Evolutionary conservation across 2,113 vertebrate genomes (phyloP).

Genomic region (Manacus vitellinus): DNA sequence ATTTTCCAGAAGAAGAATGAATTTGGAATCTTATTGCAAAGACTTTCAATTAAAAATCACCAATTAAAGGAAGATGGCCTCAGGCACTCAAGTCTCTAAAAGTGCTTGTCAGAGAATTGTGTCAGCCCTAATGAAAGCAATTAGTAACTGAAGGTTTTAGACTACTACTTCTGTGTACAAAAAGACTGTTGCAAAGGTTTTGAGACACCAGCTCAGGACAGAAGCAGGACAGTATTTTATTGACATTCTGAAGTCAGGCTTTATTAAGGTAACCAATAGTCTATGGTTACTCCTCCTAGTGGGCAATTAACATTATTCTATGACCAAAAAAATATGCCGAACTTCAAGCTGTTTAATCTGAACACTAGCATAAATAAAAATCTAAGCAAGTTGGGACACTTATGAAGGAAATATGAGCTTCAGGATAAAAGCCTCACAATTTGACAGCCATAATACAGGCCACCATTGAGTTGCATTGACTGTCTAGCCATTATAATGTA

Average conservation of each 20-base stretch:
- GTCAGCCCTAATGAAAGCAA: conserved; percentile 20
- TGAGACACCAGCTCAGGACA: not conserved
- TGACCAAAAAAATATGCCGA: not conserved
- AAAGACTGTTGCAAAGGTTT: not conserved
- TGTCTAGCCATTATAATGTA: not conserved
- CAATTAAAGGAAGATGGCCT: conserved; percentile 44
- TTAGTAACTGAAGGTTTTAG: conserved; percentile 5
- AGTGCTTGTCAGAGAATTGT: conserved; percentile 4
- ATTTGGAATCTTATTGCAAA: conserved; percentile 18
- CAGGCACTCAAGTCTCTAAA: not conserved
- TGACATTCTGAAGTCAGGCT: not conserved
- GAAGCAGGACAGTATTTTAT: not conserved
- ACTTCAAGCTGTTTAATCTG: not conserved
- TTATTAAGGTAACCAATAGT: not conserved
- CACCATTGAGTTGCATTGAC: not conserved
- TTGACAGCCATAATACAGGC: not conserved
- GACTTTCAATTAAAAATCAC: conserved; percentile 39
- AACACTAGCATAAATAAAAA: not conserved
- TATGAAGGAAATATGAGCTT: not conserved
- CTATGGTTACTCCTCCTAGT: not conserved
- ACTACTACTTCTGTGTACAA: not conserved
- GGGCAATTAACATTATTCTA: not conserved
- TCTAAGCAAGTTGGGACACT: not conserved
- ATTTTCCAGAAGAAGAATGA: conserved; percentile 40
- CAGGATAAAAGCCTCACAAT: not conserved